Conservation (phyloP, 2,888 invertebrate species). For the Acholoe squamosa region DNA sequence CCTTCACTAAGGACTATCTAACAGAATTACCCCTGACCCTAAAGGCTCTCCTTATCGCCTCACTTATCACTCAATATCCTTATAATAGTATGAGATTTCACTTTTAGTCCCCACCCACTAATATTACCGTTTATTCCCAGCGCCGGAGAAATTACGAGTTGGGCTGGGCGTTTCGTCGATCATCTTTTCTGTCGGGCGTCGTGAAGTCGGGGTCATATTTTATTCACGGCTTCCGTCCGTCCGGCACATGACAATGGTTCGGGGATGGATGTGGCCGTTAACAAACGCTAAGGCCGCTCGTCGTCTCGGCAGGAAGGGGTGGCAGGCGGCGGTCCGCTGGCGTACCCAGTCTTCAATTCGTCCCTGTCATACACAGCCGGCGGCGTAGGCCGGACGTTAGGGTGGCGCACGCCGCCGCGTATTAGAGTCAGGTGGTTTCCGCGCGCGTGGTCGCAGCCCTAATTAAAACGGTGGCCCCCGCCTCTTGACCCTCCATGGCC, state of each 20-base stretch:
- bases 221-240: constrained; percentile 56
- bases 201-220: constrained; percentile 43
- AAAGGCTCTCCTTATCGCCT: background rate
- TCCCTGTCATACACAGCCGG: constrained; percentile 52
- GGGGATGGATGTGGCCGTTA: constrained; percentile 59
- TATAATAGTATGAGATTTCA: constrained; percentile 36
- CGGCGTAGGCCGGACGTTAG: constrained; percentile 17
- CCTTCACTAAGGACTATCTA: background rate
- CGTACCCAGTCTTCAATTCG: constrained; percentile 21
- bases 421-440: constrained; percentile 31
- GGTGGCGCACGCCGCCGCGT: background rate
- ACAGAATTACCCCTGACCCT: background rate
- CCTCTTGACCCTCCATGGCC: constrained; percentile 10
- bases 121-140: background rate
- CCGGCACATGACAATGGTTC: constrained; percentile 58
- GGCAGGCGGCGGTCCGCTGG: background rate
- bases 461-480: constrained; percentile 42
- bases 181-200: constrained; percentile 7
- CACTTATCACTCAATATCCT: background rate
- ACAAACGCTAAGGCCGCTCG: constrained; percentile 41
- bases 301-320: too few relatives aligned
- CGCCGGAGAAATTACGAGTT: constrained; percentile 1
- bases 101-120: background rate
- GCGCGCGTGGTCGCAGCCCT: constrained; percentile 43
- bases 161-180: constrained; percentile 32